Percentiles rank a stretch among this genome's conserved stretches.
Conservation (phyloP, 1,140 invertebrate genomes). For the Stenopsyche tienmushanensis region DNA sequence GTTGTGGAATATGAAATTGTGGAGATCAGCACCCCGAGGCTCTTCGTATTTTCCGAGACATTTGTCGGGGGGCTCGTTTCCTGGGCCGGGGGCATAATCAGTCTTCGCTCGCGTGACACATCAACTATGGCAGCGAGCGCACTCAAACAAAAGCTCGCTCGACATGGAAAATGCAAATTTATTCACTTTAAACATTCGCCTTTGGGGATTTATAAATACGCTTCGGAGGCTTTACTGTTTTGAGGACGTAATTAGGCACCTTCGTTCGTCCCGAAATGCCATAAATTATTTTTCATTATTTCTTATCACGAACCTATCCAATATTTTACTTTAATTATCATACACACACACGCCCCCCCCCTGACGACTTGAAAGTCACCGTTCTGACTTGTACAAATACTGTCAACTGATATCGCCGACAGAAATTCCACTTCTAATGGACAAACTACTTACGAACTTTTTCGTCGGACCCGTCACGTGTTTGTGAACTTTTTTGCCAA, state of each 20-base stretch:
- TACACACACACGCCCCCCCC: no score
- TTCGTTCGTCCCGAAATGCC: constrained; percentile 37
- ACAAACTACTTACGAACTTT: constrained; percentile 2
- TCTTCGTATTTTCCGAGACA: no score
- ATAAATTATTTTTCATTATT: constrained; percentile 41
- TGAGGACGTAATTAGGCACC: constrained; percentile 38
- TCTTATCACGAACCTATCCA: constrained; percentile 38
- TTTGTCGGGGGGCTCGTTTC: no score
- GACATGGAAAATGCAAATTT: constrained; percentile 40
- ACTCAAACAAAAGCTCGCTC: constrained; percentile 27
- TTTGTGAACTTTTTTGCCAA: no score
- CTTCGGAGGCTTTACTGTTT: constrained; percentile 28
- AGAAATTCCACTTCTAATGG: background rate
- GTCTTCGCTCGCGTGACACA: constrained; percentile 31
- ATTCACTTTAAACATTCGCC: constrained; percentile 36
- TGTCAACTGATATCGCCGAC: constrained; percentile 13
- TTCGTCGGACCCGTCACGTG: background rate
- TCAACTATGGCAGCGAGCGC: constrained; percentile 4
- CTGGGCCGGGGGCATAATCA: no score
- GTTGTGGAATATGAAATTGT: no score
- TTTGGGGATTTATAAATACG: constrained; percentile 33
- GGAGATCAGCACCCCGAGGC: no score
- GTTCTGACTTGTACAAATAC: constrained; percentile 15
- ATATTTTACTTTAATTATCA: constrained; percentile 37
- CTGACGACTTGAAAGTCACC: constrained; percentile 19